A percentile compares a stretch with the other conserved stretches of the same genome.
phyloP scores from a whole-genome alignment of 1,140 invertebrate species.

The Panagrolaimus sp. region DNA sequence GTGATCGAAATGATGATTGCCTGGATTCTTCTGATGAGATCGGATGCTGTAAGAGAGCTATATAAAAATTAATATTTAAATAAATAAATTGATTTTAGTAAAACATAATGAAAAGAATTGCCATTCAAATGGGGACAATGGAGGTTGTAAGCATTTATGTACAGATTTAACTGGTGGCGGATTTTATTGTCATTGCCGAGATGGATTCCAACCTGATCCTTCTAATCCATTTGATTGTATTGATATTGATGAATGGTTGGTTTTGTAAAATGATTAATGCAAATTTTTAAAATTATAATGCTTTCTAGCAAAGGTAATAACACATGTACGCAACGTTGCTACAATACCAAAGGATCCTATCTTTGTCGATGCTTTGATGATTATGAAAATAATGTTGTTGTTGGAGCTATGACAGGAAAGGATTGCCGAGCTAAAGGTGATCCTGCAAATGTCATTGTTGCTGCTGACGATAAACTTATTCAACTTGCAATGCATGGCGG shows the following conservation, averaged over 20 bases:
- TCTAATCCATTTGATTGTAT: slow-evolving; percentile 53
- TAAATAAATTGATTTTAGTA: slow-evolving; percentile 23
- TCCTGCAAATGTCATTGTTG: slow-evolving; percentile 47
- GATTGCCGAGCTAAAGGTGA: slow-evolving; percentile 59
- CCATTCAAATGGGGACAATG: slow-evolving; percentile 47
- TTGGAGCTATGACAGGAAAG: slow-evolving; percentile 56
- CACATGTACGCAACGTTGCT: slow-evolving; percentile 87
- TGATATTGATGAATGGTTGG: slow-evolving; percentile 94
- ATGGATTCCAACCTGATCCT: slow-evolving; percentile 54
- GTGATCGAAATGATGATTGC: slow-evolving; percentile 90
- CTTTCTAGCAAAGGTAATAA: slow-evolving; percentile 82
- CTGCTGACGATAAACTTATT: slow-evolving; percentile 48
- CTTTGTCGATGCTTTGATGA: slow-evolving; percentile 91
- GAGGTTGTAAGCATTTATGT: slow-evolving; percentile 55
- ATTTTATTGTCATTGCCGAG: slow-evolving; percentile 55
- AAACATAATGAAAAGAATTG: slow-evolving; percentile 55
- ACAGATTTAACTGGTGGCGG: slow-evolving; percentile 45
- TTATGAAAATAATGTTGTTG: slow-evolving; percentile 68
- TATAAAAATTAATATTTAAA: not conserved
- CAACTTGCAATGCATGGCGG: slow-evolving; percentile 48
- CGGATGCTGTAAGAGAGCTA: slow-evolving; percentile 46
- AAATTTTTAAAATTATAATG: no score
- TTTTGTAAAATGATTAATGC: no score
- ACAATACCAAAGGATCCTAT: slow-evolving; percentile 88
- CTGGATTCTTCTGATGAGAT: slow-evolving; percentile 88